A percentile compares a stretch with the other conserved stretches of the same genome.
These are phyloP conservation scores for Urocyon cinereoargenteus DNA, from an alignment of 2,797 vertebrate species.

Conservation along the genomic window DNA sequence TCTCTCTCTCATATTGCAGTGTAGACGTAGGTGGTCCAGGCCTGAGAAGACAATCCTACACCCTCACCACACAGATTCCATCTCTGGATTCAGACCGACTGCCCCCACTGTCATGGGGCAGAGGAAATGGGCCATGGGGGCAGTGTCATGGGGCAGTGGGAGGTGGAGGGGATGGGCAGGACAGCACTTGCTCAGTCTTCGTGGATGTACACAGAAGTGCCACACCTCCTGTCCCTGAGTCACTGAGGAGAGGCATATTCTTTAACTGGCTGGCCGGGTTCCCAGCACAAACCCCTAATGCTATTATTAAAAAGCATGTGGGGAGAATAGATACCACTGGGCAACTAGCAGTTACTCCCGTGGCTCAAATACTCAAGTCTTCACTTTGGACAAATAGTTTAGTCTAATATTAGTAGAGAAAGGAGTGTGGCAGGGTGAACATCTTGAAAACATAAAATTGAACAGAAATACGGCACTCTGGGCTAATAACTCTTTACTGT, in stretches of 20 bases:
- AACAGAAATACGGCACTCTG: not conserved
- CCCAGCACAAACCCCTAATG: not conserved
- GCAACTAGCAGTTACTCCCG: not conserved
- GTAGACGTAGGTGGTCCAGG: not conserved
- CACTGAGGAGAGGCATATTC: not conserved
- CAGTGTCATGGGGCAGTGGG: not conserved
- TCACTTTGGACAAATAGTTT: not conserved
- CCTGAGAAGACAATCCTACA: not conserved
- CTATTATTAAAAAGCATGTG: not conserved
- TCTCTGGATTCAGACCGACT: not conserved
- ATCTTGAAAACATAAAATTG: not conserved
- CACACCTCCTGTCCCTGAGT: not conserved
- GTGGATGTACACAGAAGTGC: not conserved
- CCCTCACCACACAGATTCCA: not conserved
- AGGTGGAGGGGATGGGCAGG: not conserved
- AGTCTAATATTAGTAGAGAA: not conserved
- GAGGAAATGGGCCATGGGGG: too few species aligned
- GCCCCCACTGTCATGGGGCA: not conserved
- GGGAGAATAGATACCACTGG: not conserved
- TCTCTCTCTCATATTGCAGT: not conserved
- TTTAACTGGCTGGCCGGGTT: not conserved
- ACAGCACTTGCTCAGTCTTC: not conserved
- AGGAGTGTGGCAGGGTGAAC: not conserved
- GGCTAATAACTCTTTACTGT: not conserved
- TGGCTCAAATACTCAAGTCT: not conserved